Evolutionary conservation across 2,797 vertebrate species (phyloP), one percentile per base, ranked within the genome.

Genomic region (Trematomus bernacchii): DNA sequence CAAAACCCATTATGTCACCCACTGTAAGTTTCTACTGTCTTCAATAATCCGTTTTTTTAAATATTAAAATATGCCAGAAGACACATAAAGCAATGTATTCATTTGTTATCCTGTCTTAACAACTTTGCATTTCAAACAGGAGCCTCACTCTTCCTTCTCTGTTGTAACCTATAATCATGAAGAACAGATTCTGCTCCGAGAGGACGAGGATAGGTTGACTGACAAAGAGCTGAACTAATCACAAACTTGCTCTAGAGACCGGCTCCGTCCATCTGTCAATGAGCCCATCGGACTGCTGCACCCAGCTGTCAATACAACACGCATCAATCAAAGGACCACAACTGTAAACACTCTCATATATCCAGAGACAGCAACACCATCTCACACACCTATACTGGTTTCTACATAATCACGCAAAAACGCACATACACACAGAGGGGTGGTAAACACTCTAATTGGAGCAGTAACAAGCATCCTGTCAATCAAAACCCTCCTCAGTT

Each of bases 391-490:
- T 54, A 33, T 16, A 47, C 53, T 30, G 33, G 54, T 61, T 37
- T 50, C 16, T 48, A 42, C 47, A 65, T 18, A 58, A 4, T 51
- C 30, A 46, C 30, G 66, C 69, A 61, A 63, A 51, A 15, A 48
- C 48, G 50, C 55, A 58, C 53, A 57, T 21, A 3, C 50, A 63
- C 73, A 23, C 79, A 76, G 58, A 82, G 59, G 74, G 73, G 66
- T 55, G 40, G 74, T 79, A 73, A 83, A 85, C 84, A 84, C 46
- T 58, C 60, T 57, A 88, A 88, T 80, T 88, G 82, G 83, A 62
- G 65, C 23, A 51, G 73, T 85, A 88, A 87, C 77, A 87, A 83
- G 78, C 73, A 62, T 27, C 57, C 77, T 87, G 83, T 85, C 85
- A 84, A 80, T 90, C 86, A 88, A 63, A 76, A 57, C 30, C 53